Evolutionary conservation across 2,113 vertebrate genomes (phyloP), one percentile per base, ranked within the genome.

Genomic region (Bubo bubo): DNA sequence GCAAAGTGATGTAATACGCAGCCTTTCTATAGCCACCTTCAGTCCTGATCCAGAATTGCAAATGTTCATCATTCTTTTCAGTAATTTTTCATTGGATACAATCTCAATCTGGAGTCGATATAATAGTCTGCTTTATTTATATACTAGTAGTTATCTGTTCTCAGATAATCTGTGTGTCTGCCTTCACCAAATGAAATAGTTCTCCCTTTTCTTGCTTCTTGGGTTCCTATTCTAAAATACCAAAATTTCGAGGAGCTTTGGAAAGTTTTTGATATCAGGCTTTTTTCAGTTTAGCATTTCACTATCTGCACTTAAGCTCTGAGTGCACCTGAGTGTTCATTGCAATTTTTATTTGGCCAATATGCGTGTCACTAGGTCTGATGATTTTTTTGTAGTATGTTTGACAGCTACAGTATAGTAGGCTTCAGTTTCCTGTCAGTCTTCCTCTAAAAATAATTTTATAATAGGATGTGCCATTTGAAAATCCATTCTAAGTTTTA

Each of bases 311-410:
- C 32, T 71, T 35, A 50, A 56, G 12, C 10, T 81, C 47, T 41
- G 12, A 1, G 0, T 52, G n/a, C 60, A 66, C 35, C 26, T 77
- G 13, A 22, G 11, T 43, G 14, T 60, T 82, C 18, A 14, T 12
- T 60, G 26, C 52, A 20, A 3, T 76, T 93, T 76, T 79, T 14
- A 8, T 68, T 63, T 91, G 66, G 35, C 50, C 32, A 43, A 4
- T 43, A 13, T 2, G 1, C 16, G 14, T 3, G 1, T 60, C 43
- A 27, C 24, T 5, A 6, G 64, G 21, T 10, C 21, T 34, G 26
- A 14, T 5, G 41, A 32, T 35, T n/a, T 12, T 34, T n/a, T 55
- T 8, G 11, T n/a, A 43, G 22, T 2, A 1, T 52, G 14, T 93
- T 91, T 66, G 45, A 41, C 41, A 71, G n/a, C 34, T 55, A 14